Percentiles rank a stretch among this genome's conserved stretches.
Conservation (phyloP, 2,797 vertebrate genomes). For the Gallirallus australis region DNA sequence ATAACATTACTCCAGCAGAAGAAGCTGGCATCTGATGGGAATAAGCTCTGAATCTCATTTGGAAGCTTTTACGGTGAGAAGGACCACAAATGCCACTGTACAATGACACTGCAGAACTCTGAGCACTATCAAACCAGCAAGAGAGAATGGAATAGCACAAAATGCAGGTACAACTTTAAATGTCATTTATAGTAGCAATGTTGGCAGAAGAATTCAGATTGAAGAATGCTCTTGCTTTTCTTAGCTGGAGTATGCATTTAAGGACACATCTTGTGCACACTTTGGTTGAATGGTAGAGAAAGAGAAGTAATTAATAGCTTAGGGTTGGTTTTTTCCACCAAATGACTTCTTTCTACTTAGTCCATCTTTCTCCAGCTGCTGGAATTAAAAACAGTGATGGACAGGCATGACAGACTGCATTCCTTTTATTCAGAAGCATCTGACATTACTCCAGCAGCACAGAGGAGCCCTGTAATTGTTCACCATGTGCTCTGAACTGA, state of each 20-base stretch:
- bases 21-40: background rate
- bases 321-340: background rate
- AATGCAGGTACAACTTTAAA: background rate
- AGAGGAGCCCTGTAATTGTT: background rate
- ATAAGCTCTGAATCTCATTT: background rate
- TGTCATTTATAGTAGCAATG: background rate
- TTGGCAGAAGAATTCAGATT: background rate
- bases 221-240: background rate
- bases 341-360: background rate
- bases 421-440: background rate
- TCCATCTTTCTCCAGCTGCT: background rate
- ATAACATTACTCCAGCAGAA: background rate
- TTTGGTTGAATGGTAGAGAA: background rate
- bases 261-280: background rate
- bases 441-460: background rate
- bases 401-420: fast-evolving
- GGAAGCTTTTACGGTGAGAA: background rate
- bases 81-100: background rate
- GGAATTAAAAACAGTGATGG: background rate
- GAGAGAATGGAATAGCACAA: fast-evolving
- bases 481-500: background rate
- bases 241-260: background rate
- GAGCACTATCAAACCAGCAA: background rate
- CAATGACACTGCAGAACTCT: background rate
- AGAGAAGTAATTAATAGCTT: background rate